Evolutionary conservation across 2,797 vertebrate genomes (phyloP).

Genomic region (Lophura swinhoii): DNA sequence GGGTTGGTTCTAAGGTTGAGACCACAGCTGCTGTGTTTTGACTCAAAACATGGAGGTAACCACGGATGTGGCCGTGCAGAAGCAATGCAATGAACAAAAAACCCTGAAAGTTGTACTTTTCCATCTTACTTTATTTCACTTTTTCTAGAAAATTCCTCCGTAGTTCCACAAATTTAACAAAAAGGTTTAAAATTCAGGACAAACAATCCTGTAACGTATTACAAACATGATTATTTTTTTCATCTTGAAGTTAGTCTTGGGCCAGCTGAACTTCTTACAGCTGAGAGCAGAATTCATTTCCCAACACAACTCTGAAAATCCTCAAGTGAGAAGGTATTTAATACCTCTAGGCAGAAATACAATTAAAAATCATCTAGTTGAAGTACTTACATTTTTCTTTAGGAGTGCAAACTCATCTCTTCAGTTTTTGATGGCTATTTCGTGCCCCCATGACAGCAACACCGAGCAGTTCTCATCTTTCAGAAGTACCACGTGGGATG

Average conservation of each 20-base stretch:
- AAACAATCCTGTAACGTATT: slow-evolving; percentile 79
- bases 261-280: slow-evolving; percentile 62
- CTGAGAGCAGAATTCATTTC: slow-evolving; percentile 63
- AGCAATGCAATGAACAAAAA: not conserved
- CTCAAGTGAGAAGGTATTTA: slow-evolving; percentile 76
- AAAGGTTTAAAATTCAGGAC: slow-evolving; percentile 83
- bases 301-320: slow-evolving; percentile 67
- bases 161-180: slow-evolving; percentile 85
- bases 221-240: slow-evolving; percentile 74
- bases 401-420: slow-evolving; percentile 70
- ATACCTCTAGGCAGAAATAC: slow-evolving; percentile 77
- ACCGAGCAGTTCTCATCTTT: not conserved
- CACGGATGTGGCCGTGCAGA: not conserved
- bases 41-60: fast-evolving
- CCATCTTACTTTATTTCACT: slow-evolving; percentile 82
- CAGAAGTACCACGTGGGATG: not conserved
- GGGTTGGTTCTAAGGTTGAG: not conserved
- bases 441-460: not conserved
- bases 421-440: slow-evolving; percentile 62
- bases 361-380: slow-evolving; percentile 63
- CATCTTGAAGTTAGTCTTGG: slow-evolving; percentile 70
- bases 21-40: not conserved
- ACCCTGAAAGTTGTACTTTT: slow-evolving; percentile 27
- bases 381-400: slow-evolving; percentile 70
- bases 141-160: slow-evolving; percentile 85